A percentile compares a stretch with the other conserved stretches of the same genome.
Evolutionary conservation across 2,888 invertebrate species (phyloP).

Genomic region (Pseudococcus jackbeardsleyi): DNA sequence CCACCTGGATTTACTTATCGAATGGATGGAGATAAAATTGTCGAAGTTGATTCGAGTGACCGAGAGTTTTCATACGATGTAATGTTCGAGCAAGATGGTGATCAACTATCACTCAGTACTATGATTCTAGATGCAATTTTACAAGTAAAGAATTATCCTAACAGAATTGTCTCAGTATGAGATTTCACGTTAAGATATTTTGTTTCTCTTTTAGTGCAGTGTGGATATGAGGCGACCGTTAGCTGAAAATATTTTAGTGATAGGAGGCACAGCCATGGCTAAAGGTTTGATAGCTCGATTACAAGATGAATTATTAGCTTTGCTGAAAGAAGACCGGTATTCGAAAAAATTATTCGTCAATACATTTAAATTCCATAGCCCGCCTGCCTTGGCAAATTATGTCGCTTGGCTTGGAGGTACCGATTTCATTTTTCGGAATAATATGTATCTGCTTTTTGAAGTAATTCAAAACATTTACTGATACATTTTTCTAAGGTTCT

Average conservation of each 20-base stretch:
- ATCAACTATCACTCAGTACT: slow-evolving; percentile 84
- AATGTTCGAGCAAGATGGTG: slow-evolving; percentile 87
- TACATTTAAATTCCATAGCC: slow-evolving; percentile 83
- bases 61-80: slow-evolving; percentile 88
- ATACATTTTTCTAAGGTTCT: slow-evolving; percentile 49
- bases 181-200: neutral
- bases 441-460: neutral
- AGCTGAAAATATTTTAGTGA: slow-evolving; percentile 86
- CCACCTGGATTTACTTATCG: slow-evolving; percentile 78
- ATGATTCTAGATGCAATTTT: slow-evolving; percentile 85
- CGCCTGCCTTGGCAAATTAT: slow-evolving; percentile 86
- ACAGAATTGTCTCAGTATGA: neutral
- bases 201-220: slow-evolving; percentile 76
- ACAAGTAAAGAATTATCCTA: slow-evolving; percentile 37
- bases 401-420: slow-evolving; percentile 89
- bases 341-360: slow-evolving; percentile 75
- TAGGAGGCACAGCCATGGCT: slow-evolving; percentile 88
- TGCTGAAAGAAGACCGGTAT: slow-evolving; percentile 77
- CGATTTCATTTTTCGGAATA: neutral
- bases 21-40: slow-evolving; percentile 75
- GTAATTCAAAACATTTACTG: neutral
- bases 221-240: slow-evolving; percentile 84
- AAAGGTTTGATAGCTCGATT: slow-evolving; percentile 87
- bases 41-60: slow-evolving; percentile 78
- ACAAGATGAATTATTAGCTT: slow-evolving; percentile 79